Evolutionary conservation across 92 coral and sea anemone species (phyloP), one percentile per base, ranked within the genome.

Genomic region (Epizoanthus fatuus): DNA sequence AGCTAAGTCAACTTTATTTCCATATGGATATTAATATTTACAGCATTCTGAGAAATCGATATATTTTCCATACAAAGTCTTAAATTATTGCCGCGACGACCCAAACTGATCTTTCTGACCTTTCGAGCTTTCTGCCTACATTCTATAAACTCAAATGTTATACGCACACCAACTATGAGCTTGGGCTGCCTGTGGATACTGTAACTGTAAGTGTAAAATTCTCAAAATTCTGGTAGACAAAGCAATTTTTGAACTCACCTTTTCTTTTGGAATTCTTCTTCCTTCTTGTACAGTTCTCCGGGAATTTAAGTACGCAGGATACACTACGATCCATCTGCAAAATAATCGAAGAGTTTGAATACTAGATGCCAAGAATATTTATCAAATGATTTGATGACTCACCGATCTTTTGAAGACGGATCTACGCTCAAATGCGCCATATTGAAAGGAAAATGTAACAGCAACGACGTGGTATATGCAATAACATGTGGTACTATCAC

Each of bases 241-340:
- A 29, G 35, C 35, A 29, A 29, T 29, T 29, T 29, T 29, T 29
- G 35, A 15, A 16, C 70, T 53, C 40, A 89, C 99, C 95, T 97
- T 95, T 5, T 85, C 86, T 86, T 97, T 97, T 3, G 98, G 98
- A 52, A 97, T 90, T 79, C 99, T 94, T 79, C 99, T 87, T 0
- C 99, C 99, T 90, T 97, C 98, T 47, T 86, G 87, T 5, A 93
- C 88, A 2, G 99, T 97, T 87, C 88, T 93, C 86, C 96, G 91
- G 60, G 95, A 88, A 71, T 97, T 97, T 25, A 97, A 76, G 72
- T 95, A 97, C 1, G 98, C 95, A 22, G 99, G 99, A 74, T 97
- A 97, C n/a, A 97, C 93, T 11, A 95, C 58, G 19, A 91, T 79
- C 99, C 99, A 97, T 70, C 99, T 97, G 68, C 16, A 74, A 53